Percentiles rank a stretch among this genome's conserved stretches.
phyloP scores from a whole-genome alignment of 2,113 vertebrate species.

The Sinosuthora webbiana region DNA sequence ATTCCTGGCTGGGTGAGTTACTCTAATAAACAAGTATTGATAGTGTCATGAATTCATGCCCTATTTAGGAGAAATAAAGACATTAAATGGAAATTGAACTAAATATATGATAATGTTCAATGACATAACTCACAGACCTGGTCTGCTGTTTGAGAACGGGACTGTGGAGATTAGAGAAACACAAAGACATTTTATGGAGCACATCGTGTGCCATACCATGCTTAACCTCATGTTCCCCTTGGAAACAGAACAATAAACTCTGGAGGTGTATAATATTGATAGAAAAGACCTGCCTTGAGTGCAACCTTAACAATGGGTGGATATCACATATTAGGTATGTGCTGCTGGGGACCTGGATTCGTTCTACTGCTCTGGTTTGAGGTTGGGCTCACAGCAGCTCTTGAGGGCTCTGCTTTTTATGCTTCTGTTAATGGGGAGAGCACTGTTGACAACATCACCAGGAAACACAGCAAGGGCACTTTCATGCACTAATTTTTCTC shows the following conservation, averaged over 20 bases:
- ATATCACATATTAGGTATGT: neutral
- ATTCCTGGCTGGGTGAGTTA: neutral
- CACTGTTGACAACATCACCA: neutral
- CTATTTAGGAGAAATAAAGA: neutral
- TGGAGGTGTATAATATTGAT: neutral
- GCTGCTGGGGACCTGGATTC: neutral
- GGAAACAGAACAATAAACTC: neutral
- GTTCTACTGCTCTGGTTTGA: neutral
- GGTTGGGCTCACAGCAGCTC: accelerated
- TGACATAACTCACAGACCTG: neutral
- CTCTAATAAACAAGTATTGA: neutral
- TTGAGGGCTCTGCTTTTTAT: neutral
- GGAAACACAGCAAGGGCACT: neutral
- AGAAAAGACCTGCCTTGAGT: neutral
- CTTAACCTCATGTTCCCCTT: neutral
- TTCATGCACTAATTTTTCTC: neutral
- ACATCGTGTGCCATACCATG: too few species aligned
- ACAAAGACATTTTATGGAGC: neutral
- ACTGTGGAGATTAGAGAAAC: neutral
- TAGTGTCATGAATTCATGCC: neutral
- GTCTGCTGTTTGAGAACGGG: neutral
- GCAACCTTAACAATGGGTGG: neutral
- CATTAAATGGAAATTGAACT: neutral
- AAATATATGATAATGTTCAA: neutral
- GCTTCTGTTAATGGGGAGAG: neutral